Conservation (phyloP, 2,888 invertebrate species). For the Lochmaea capreae region DNA sequence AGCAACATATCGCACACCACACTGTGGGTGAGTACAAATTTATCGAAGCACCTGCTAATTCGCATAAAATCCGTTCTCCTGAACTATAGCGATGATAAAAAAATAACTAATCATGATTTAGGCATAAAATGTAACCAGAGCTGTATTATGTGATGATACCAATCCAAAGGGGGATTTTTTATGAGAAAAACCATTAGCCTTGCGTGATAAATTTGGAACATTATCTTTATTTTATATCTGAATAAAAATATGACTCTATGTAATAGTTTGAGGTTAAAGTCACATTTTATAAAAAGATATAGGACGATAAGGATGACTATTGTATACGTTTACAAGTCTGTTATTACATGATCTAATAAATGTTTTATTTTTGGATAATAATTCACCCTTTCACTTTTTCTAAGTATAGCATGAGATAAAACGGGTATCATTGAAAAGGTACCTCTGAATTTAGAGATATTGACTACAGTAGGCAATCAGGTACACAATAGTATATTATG, state of each 20-base stretch:
- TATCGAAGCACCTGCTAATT: too few species aligned
- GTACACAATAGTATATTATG: too few species aligned
- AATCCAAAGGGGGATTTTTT: background rate
- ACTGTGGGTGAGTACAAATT: too few species aligned
- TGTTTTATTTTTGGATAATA: background rate
- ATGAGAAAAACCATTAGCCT: background rate
- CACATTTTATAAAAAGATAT: constrained; percentile 1
- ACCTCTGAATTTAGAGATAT: too few species aligned
- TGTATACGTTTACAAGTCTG: background rate
- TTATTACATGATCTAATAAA: background rate
- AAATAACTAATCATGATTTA: constrained; percentile 7
- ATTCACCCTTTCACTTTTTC: too few species aligned
- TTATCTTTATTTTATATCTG: constrained; percentile 11
- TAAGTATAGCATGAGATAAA: too few species aligned
- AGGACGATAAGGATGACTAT: background rate
- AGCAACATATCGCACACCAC: too few species aligned
- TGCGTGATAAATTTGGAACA: constrained; percentile 8
- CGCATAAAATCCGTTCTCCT: background rate
- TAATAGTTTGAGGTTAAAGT: constrained; percentile 8
- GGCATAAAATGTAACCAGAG: constrained; percentile 5
- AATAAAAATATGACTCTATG: constrained; percentile 7
- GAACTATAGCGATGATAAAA: background rate
- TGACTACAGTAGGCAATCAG: too few species aligned
- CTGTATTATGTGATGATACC: background rate
- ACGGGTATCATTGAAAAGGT: too few species aligned